Percentiles rank a stretch among this genome's conserved stretches.
Evolutionary conservation across 64 coral and sea anemone genomes (phyloP).

Genomic region (Montipora foliosa): DNA sequence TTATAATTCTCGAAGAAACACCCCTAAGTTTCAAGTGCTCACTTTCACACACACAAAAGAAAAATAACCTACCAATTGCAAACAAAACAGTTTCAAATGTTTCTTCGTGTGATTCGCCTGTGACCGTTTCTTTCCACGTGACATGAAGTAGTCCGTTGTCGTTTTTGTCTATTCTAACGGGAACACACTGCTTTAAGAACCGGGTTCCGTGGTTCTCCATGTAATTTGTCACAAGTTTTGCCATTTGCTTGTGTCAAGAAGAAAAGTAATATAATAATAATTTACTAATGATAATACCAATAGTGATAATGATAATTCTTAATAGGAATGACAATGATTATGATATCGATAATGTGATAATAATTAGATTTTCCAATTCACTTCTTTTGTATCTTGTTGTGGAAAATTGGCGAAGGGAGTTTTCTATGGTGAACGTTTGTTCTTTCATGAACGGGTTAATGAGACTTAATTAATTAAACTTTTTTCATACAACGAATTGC

Average conservation of each 20-base stretch:
- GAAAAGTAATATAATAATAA: neutral
- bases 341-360: too few relatives aligned
- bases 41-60: neutral
- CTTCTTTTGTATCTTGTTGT: too few relatives aligned
- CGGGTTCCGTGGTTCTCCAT: slow-evolving; percentile 83
- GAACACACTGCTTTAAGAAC: slow-evolving; percentile 78
- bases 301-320: too few relatives aligned
- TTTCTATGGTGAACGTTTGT: too few relatives aligned
- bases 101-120: slow-evolving; percentile 67
- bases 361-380: too few relatives aligned
- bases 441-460: too few relatives aligned
- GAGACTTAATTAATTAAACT: too few relatives aligned
- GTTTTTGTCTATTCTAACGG: slow-evolving; percentile 67
- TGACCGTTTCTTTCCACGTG: slow-evolving; percentile 74
- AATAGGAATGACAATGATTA: too few relatives aligned
- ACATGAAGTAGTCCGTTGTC: slow-evolving; percentile 74
- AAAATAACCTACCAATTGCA: slow-evolving; percentile 81
- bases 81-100: slow-evolving; percentile 93
- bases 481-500: too few relatives aligned
- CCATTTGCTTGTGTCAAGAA: slow-evolving; percentile 89
- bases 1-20: neutral
- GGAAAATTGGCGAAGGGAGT: too few relatives aligned
- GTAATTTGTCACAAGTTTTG: slow-evolving; percentile 68
- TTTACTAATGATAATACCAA: too few relatives aligned
- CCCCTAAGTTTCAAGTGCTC: neutral